These are phyloP conservation scores for Saimiri boliviensis DNA, from an alignment of 2,113 vertebrate genomes.

Conservation along the genomic window DNA sequence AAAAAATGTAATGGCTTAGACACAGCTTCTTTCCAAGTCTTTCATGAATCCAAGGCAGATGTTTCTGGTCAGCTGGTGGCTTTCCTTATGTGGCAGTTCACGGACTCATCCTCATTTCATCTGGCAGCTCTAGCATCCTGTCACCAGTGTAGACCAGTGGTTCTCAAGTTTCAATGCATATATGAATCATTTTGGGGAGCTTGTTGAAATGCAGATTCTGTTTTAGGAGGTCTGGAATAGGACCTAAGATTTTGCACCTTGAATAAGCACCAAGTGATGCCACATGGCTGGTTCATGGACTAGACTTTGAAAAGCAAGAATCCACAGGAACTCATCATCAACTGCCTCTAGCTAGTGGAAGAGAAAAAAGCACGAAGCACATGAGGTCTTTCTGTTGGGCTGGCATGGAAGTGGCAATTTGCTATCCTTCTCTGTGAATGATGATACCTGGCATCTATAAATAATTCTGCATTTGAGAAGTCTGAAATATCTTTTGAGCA, in stretches of 20 bases:
- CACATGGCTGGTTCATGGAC: neutral
- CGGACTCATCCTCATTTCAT: neutral
- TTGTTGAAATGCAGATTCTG: neutral
- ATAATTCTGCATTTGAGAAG: neutral
- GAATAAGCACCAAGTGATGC: neutral
- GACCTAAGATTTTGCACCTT: neutral
- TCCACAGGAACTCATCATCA: neutral
- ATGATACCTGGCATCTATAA: neutral
- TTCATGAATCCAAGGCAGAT: neutral
- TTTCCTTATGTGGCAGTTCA: slow-evolving; percentile 5
- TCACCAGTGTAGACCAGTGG: neutral
- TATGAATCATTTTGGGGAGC: neutral
- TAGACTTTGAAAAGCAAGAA: neutral
- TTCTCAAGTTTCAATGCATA: neutral
- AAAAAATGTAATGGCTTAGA: neutral
- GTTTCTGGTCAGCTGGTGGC: neutral
- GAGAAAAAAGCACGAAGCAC: neutral
- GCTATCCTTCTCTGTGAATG: neutral
- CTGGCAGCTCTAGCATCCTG: neutral
- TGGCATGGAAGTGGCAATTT: neutral
- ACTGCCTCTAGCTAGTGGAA: neutral
- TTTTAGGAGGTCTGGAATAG: neutral
- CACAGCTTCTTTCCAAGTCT: neutral
- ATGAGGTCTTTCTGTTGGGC: neutral
- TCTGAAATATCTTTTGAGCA: neutral